Base-by-base conservation (phyloP, 1,140 invertebrate species). In the Diabrotica virgifera region DNA sequence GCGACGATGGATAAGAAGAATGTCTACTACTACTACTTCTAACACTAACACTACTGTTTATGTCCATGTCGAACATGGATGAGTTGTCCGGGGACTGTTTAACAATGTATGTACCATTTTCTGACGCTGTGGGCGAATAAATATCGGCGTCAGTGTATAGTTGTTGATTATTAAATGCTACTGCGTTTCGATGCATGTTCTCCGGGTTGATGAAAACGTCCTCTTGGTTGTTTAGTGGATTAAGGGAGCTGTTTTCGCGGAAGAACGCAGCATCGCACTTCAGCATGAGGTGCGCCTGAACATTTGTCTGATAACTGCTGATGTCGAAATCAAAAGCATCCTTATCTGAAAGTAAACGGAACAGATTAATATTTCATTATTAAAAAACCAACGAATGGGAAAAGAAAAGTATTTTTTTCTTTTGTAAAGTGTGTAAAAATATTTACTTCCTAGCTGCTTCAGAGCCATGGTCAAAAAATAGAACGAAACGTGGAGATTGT, bases 271-370 rank as follows among this genome's bases (percentile, higher is more conserved):
- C 52, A 40, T 62, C 60, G 51, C 36, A 40, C 54, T 62, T 50
- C 35, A 54, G 36, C 52, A 54, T 62, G 9, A 62, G 51, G 36
- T 36, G 52, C 12, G 58, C 12, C 46, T 59, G 58, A 50, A n/a
- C 13, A 2, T 50, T 59, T 50, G 13, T 62, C 60, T 54, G 36
- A 54, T 52, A 62, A 14, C 37, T 14, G 52, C 52, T 54, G 24
- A 54, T 12, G 36, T 53, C 52, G 62, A 66, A 66, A 36, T 64
- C 54, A 55, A 70, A 67, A 13, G 64, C 62, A 24, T 64, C 64
- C 35, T 70, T 70, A 58, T 70, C 68, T 70, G 62, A 52, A 70
- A 69, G 6, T 46, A 59, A 63, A 38, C 57, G 46, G 38, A 62
- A 52, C 63, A 52, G 24, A 11, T 59, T 13, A 24, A 24, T n/a